Evolutionary conservation across 1,140 invertebrate species (phyloP), one percentile per base, ranked within the genome.

Genomic region (Bombyx mori): DNA sequence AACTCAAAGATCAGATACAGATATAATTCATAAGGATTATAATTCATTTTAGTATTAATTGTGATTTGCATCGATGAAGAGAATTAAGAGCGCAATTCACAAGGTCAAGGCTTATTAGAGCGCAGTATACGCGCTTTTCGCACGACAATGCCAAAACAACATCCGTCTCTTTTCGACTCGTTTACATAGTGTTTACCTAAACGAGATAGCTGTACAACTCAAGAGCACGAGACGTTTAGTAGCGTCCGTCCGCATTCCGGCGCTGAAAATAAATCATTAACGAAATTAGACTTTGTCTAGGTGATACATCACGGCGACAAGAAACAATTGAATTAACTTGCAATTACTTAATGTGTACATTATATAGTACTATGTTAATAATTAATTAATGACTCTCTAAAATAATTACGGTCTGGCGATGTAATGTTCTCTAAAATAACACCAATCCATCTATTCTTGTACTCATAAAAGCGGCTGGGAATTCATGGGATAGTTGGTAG

Each of bases 201-300:
- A 52, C 57, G 63, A 62, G 50, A 58, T 66, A 63, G 26, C 26
- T 35, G 26, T 5, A 35, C 26, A 35, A 35, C 2, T 35, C 26
- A 35, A 35, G 26, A 73, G 77, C 73, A 75, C 62, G 68, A 77
- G 69, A 78, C 65, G 69, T 73, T n/a, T 65, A 72, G 61, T 52
- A 43, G 56, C 66, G 68, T 70, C 77, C 73, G 70, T 71, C 77
- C 71, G 72, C 77, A 80, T 82, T 77, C 74, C 66, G 57, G 52
- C 55, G 65, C 76, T 75, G 72, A 79, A 81, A 80, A 80, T 82
- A 82, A 80, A 78, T 80, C 72, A 79, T 80, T 72, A 70, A 63
- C 65, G 63, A 77, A 74, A 75, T 77, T 70, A 69, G 63, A 68
- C 60, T 58, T 57, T 55, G 43, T 58, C 53, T 48, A 9, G 49